Conservation (phyloP, 2,113 vertebrate genomes). For the Callithrix jacchus region DNA sequence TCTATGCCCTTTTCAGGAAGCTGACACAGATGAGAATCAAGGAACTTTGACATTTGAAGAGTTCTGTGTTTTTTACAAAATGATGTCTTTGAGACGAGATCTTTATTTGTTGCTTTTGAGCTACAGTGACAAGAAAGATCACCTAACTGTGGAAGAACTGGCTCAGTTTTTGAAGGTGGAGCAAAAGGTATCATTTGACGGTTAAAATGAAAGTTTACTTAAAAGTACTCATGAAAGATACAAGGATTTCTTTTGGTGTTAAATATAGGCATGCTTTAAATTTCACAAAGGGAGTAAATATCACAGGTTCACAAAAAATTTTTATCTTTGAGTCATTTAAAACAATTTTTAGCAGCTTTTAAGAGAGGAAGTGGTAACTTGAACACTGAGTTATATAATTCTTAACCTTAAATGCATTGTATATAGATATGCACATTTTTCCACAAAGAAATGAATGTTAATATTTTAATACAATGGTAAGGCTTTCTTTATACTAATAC, state of each 20-base stretch:
- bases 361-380: neutral
- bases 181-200: constrained; percentile 89
- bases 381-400: neutral
- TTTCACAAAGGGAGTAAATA: neutral
- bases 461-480: constrained; percentile 4
- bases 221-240: neutral
- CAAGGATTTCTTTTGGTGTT: neutral
- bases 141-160: constrained; percentile 93
- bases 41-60: constrained; percentile 96
- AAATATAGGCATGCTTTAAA: neutral
- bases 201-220: neutral
- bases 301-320: neutral
- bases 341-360: neutral
- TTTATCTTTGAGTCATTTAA: neutral
- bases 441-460: neutral
- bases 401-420: neutral
- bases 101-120: constrained; percentile 94
- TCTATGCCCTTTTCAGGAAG: constrained; percentile 86
- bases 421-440: neutral
- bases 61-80: constrained; percentile 98
- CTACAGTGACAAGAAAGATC: constrained; percentile 97
- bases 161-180: constrained; percentile 92
- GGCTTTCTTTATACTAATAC: neutral
- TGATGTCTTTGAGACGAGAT: constrained; percentile 97
- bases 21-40: constrained; percentile 97